Conservation (phyloP, 2,888 invertebrate species). For the Caenorhabditis drosophilae region DNA sequence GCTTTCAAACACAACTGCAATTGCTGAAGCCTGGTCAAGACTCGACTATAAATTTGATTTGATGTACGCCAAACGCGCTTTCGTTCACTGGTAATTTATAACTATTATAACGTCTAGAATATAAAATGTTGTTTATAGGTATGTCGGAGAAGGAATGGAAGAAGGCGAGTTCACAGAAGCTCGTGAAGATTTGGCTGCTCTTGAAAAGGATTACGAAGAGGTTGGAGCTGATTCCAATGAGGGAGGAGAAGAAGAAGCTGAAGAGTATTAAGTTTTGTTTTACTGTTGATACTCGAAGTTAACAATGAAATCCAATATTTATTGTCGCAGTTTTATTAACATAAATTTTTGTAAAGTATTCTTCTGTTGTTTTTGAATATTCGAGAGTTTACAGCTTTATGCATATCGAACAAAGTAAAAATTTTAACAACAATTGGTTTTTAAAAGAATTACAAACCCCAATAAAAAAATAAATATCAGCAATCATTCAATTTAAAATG, state of each 20-base stretch:
- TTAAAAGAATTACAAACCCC: neutral
- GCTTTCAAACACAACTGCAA: constrained; percentile 69
- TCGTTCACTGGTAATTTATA: constrained; percentile 72
- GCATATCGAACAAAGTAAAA: too few species aligned
- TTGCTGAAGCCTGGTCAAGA: constrained; percentile 82
- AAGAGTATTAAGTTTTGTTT: constrained; percentile 30
- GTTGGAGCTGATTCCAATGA: constrained; percentile 44
- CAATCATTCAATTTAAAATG: neutral
- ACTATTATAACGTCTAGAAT: too few species aligned
- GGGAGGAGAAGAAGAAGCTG: constrained; percentile 33
- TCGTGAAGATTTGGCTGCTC: constrained; percentile 59
- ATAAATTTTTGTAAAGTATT: constrained; percentile 32
- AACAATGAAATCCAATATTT: constrained; percentile 12
- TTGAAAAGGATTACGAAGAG: constrained; percentile 57
- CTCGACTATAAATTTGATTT: constrained; percentile 77
- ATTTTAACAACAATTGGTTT: constrained; percentile 2
- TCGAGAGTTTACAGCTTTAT: neutral
- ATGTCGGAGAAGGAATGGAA: constrained; percentile 70
- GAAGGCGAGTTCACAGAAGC: constrained; percentile 66
- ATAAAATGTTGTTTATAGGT: too few species aligned
- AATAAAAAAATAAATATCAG: too few species aligned
- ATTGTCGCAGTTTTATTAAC: constrained; percentile 29
- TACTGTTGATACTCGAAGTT: neutral
- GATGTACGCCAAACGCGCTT: constrained; percentile 57
- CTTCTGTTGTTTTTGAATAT: constrained; percentile 1